A percentile compares a stretch with the other conserved stretches of the same genome.
These are phyloP conservation scores for Drosophila histrio DNA, from an alignment of 2,888 invertebrate genomes.

Conservation along the genomic window DNA sequence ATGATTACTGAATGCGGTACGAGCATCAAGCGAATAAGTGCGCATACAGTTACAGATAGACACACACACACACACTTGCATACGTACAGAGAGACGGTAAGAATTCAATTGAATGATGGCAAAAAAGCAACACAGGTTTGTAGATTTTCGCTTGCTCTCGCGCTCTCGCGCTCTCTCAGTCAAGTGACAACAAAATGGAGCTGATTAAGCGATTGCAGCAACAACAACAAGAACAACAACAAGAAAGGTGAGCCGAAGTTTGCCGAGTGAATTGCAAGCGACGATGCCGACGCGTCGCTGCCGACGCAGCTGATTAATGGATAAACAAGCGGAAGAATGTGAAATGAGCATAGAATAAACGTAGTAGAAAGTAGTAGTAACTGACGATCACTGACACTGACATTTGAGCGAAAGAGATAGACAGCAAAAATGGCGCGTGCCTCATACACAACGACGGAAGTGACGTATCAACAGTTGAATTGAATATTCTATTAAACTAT, in stretches of 20 bases:
- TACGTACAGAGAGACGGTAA: conserved; percentile 46
- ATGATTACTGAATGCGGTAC: conserved; percentile 81
- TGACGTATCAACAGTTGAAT: conserved; percentile 44
- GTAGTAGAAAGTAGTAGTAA: conserved; percentile 28
- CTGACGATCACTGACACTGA: conserved; percentile 9
- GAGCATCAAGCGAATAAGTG: conserved; percentile 62
- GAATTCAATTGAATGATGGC: conserved; percentile 66
- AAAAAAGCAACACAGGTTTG: conserved; percentile 50
- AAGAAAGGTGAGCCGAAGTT: conserved; percentile 47
- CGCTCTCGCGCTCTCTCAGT: conserved; percentile 7
- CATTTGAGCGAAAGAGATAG: neutral
- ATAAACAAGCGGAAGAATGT: conserved; percentile 47
- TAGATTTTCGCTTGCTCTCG: conserved; percentile 20
- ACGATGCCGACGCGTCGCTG: conserved; percentile 10
- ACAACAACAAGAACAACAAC: conserved; percentile 1
- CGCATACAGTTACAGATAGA: conserved; percentile 35
- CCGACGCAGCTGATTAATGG: conserved; percentile 55
- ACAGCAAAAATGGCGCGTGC: conserved; percentile 32
- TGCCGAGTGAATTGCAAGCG: conserved; percentile 55
- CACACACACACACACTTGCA: conserved; percentile 14
- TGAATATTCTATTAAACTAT: conserved; percentile 8
- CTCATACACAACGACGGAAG: conserved; percentile 42
- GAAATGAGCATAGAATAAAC: conserved; percentile 48
- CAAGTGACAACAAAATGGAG: conserved; percentile 55
- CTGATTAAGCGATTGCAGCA: conserved; percentile 52